Percentiles rank a stretch among this genome's conserved stretches.
These are phyloP conservation scores for Potamarius usumacintae DNA, from an alignment of 2,113 vertebrate species.

Conservation along the genomic window DNA sequence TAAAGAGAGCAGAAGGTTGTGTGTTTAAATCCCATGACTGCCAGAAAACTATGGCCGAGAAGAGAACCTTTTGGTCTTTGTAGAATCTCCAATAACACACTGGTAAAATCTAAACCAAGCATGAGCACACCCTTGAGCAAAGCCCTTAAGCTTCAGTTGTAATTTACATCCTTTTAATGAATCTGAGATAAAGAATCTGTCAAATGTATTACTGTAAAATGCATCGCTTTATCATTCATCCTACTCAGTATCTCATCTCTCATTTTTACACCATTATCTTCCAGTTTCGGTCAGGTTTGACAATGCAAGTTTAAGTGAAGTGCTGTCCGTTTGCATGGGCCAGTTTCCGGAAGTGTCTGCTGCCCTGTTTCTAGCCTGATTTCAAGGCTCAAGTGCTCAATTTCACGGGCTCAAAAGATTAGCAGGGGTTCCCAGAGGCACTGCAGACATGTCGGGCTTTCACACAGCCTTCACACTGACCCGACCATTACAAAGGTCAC, in stretches of 20 bases:
- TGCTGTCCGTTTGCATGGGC: conserved; percentile 16
- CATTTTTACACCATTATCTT: background rate
- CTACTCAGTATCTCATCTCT: background rate
- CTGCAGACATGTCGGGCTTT: conserved; percentile 43
- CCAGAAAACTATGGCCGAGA: background rate
- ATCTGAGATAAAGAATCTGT: background rate
- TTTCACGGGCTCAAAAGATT: conserved; percentile 70
- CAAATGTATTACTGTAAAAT: background rate
- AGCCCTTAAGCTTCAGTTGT: background rate
- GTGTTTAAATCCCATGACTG: background rate
- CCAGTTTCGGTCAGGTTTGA: conserved; percentile 45
- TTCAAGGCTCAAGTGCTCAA: conserved; percentile 62
- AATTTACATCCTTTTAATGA: background rate
- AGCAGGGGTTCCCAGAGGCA: conserved; percentile 68
- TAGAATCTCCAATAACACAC: background rate
- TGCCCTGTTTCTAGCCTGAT: conserved; percentile 50
- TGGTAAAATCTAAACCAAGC: background rate
- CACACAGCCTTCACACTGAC: conserved; percentile 62
- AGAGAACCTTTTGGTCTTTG: background rate
- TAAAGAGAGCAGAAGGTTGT: background rate
- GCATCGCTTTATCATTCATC: background rate
- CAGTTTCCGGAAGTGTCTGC: conserved; percentile 52
- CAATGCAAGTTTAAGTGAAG: conserved; percentile 37
- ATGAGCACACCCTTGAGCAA: background rate
- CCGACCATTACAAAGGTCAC: conserved; percentile 66